phyloP scores from a whole-genome alignment of 1,140 invertebrate species.

The Olivierus martensii region DNA sequence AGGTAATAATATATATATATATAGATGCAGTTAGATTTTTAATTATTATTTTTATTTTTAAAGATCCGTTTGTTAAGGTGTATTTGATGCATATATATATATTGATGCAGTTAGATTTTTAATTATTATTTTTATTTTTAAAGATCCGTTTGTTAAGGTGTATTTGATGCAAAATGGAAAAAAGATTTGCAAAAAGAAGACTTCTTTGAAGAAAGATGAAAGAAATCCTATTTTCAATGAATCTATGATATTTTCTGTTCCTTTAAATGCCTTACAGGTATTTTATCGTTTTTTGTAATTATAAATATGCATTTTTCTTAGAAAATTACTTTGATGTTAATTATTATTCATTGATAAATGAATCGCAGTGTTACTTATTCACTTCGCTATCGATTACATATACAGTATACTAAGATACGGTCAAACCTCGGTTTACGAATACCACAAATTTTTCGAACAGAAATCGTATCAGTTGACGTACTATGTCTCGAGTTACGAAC shows the following conservation, averaged over 20 bases:
- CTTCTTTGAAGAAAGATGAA: constrained; percentile 40
- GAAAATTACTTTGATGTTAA: no score
- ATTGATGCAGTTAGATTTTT: background rate
- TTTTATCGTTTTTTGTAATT: no score
- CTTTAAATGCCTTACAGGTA: constrained; percentile 31
- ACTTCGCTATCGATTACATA: no score
- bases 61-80: constrained; percentile 41
- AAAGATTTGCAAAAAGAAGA: constrained; percentile 44
- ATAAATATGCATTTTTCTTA: no score
- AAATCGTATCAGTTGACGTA: no score
- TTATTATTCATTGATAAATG: no score
- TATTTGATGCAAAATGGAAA: constrained; percentile 41
- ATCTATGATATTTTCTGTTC: constrained; percentile 44
- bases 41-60: background rate
- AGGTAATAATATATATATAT: no score
- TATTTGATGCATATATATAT: constrained; percentile 41
- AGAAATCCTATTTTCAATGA: constrained; percentile 45
- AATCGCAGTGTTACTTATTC: no score
- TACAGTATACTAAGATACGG: no score
- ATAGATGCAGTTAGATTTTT: background rate
- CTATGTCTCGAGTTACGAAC: no score
- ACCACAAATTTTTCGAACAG: no score
- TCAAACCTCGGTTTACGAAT: no score
- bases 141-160: constrained; percentile 41
- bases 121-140: background rate